Evolutionary conservation across 30 jellyfish, hydroid and myxozoan genomes (phyloP), one percentile per base, ranked within the genome.

Genomic region (Pelagia noctiluca): DNA sequence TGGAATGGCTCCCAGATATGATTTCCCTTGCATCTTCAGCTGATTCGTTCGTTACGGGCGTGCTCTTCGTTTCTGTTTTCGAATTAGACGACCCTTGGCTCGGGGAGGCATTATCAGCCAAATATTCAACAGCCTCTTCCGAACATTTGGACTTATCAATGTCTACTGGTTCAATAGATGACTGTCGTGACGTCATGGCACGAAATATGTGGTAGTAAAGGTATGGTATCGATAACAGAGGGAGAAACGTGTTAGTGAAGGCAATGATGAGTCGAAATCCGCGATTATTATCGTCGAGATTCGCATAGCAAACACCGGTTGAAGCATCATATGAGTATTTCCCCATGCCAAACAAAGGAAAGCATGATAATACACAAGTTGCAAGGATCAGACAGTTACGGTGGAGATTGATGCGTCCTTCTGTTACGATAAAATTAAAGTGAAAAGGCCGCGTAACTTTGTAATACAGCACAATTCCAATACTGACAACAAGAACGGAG

Each of bases 281-380:
- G 2, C 68, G 78, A 1, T 35, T 30, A 37, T 22, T 34, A 23
- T 80, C 77, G 29, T 47, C 26, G 82, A 25, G 35, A 16, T 23
- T 30, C 46, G 62, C 36, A 37, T 35, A 32, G 46, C 92, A 82
- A 12, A 68, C 23, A 25, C 80, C 61, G 21, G 73, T 62, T 2
- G 31, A 32, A 18, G 53, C 82, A 18, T 82, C 78, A 57, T 16
- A 70, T 21, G 23, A 24, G 62, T 49, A 70, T 0, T 28, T 52
- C 54, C 77, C 78, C n/a, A 52, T 54, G 1, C 80, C 81, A 35
- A 82, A 37, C 16, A 60, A 11, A 8, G 68, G 68, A 3, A 52
- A 30, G 7, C 16, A 52, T 50, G 92, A 54, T 5, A 48, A 5
- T 12, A 54, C 63, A 1, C 69, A 8, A 35, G 92, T 65, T 47